These are phyloP conservation scores for Dendrocincla tyrannina DNA, from an alignment of 2,797 vertebrate species.

Conservation along the genomic window DNA sequence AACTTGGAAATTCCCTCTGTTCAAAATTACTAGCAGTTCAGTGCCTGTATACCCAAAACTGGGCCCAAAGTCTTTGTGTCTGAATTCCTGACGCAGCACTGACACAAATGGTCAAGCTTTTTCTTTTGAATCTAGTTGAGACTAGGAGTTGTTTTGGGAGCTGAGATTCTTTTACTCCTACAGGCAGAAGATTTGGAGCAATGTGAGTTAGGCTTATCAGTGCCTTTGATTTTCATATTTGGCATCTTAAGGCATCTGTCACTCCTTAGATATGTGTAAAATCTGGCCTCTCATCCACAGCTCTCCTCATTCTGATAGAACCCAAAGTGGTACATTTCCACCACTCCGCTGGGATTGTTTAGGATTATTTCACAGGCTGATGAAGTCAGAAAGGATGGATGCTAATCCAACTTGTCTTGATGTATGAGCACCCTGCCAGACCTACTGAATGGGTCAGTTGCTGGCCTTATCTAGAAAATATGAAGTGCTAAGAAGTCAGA, in stretches of 20 bases:
- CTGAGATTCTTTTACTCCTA: background rate
- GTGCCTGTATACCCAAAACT: background rate
- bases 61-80: background rate
- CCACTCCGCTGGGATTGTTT: background rate
- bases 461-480: background rate
- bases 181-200: background rate
- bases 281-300: background rate
- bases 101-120: background rate
- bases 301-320: background rate
- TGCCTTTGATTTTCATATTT: background rate
- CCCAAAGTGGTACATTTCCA: background rate
- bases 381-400: background rate
- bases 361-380: background rate
- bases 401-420: background rate
- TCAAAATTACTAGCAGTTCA: background rate
- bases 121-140: background rate
- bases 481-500: background rate
- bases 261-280: background rate
- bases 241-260: background rate
- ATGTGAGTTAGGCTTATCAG: background rate
- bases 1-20: background rate
- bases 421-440: rapidly evolving
- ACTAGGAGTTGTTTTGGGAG: background rate
- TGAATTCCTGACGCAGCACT: rapidly evolving
- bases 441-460: background rate